Base-by-base conservation (phyloP, 2,888 invertebrate genomes). In the Philereme transversata region DNA sequence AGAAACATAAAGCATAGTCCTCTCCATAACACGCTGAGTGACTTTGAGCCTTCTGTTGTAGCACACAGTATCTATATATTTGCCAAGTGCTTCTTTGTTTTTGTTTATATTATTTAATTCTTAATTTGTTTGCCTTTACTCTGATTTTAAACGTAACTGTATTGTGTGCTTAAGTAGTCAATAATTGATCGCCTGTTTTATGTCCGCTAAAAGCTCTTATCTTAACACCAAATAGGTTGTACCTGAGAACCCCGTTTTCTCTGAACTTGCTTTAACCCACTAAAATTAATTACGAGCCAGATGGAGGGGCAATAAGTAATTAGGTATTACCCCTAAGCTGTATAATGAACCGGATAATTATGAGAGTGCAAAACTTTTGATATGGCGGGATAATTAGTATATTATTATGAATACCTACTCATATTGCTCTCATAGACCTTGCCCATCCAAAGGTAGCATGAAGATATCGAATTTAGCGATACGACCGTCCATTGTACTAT, bases 201-300 rank as follows among this genome's bases (percentile, higher is more conserved):
- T 11, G 11, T 9, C 43, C 43, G 43, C 43, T 9, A 43, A 9
- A 43, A n/a, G n/a, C 9, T 41, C 41, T 4, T 41, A 35, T 7
- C 11, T 41, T 9, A 35, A 38, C 9, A 34, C 10, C 8, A 22
- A 22, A 22, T 22, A 22, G 22, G 22, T 22, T 9, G 38, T 57
- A 63, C 46, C 11, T 58, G 59, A 48, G 51, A 59, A 33, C 35
- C 33, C 6, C 56, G 38, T 35, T 47, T 49, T 5, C 44, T 55
- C n/a, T 0, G 36, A 40, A 59, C 69, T 69, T 67, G 47, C 7
- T 55, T 57, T 56, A 62, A 10, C 34, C 44, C 35, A 50, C 54
- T 52, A 66, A 77, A 78, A 78, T 76, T 73, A 78, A 79, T 79
- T 71, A 77, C 70, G 59, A 62, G 72, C 65, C 72, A 70, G 74